Evolutionary conservation across 1,140 invertebrate species (phyloP).

Genomic region (Eriocheir sinensis): DNA sequence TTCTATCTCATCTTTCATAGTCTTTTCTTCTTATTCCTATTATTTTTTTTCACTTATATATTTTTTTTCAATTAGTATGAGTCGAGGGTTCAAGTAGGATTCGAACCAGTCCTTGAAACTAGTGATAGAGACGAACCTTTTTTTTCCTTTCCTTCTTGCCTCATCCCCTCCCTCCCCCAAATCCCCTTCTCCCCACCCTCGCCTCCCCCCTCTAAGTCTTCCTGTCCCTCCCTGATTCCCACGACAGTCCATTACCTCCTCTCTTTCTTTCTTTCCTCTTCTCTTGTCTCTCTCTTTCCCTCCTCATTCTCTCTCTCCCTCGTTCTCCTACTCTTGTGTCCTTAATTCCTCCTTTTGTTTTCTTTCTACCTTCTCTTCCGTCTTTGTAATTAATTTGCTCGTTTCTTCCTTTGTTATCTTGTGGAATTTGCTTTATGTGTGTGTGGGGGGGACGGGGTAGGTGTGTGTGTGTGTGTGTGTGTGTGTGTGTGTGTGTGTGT

Average conservation of each 20-base stretch:
- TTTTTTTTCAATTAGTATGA: background rate
- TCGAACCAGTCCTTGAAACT: background rate
- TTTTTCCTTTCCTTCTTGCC: background rate
- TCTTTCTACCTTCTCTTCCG: background rate
- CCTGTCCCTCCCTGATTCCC: background rate
- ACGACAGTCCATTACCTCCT: background rate
- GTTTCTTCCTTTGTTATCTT: background rate
- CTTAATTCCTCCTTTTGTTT: background rate
- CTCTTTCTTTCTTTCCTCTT: background rate
- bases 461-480: constrained; percentile 14
- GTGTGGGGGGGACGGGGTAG: background rate
- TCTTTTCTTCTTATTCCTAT: no score
- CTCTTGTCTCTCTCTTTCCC: background rate
- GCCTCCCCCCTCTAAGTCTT: background rate
- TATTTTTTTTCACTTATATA: no score
- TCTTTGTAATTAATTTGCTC: background rate
- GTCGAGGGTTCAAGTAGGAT: background rate
- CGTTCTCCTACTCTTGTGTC: background rate
- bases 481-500: constrained; percentile 6
- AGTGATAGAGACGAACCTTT: background rate
- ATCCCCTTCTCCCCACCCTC: background rate
- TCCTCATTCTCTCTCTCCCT: background rate
- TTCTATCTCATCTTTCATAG: background rate
- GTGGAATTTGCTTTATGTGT: background rate
- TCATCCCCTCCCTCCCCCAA: background rate